phyloP scores from a whole-genome alignment of 2,888 invertebrate genomes.

The Lithosia quadra region DNA sequence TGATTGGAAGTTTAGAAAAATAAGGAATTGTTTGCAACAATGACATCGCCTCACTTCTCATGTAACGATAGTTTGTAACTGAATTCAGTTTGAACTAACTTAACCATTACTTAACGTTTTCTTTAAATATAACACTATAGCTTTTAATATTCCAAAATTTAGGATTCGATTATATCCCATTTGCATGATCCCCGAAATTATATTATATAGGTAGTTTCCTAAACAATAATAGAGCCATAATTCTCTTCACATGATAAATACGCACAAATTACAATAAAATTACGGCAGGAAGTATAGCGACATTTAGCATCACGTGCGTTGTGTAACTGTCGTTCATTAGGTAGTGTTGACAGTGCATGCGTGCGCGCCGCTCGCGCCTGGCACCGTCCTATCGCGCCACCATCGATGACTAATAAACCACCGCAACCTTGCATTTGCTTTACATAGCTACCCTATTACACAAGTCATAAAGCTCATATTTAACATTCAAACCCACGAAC shows the following conservation, averaged over 20 bases:
- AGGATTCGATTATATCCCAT: constrained; percentile 17
- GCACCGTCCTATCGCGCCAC: constrained; percentile 83
- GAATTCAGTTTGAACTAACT: too few relatives aligned
- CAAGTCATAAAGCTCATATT: constrained; percentile 37
- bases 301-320: constrained; percentile 85
- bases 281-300: constrained; percentile 80
- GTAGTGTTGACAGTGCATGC: constrained; percentile 84
- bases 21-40: too few relatives aligned
- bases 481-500: constrained; percentile 27
- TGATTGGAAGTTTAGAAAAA: too few relatives aligned
- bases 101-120: not conserved
- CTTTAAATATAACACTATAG: not conserved
- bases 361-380: constrained; percentile 85
- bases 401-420: constrained; percentile 86
- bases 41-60: too few relatives aligned
- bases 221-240: constrained; percentile 70
- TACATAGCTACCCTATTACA: constrained; percentile 35
- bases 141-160: not conserved
- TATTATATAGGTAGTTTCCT: constrained; percentile 27
- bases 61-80: too few relatives aligned
- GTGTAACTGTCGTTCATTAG: constrained; percentile 86
- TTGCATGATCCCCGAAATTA: constrained; percentile 35
- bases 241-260: constrained; percentile 84
- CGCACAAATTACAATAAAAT: constrained; percentile 85
- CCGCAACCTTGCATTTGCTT: constrained; percentile 52